Evolutionary conservation across 1,140 invertebrate genomes (phyloP), one percentile per base, ranked within the genome.

Genomic region (Phortica variegata): DNA sequence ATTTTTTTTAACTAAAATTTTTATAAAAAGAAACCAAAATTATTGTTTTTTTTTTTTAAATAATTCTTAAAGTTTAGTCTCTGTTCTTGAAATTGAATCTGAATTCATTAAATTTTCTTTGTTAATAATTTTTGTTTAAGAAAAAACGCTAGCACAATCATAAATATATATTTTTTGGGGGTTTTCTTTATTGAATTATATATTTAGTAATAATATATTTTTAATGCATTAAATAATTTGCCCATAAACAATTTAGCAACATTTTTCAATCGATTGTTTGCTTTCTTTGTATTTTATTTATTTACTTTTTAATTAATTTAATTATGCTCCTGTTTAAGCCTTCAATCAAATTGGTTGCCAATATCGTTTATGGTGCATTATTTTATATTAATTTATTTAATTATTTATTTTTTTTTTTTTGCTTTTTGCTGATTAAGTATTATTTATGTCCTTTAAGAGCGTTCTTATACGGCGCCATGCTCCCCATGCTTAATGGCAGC

Each of bases 171-270:
- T 42, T 26, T 19, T 37, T 36, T 42, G n/a, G 32, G 19, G n/a
- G n/a, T 37, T 33, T 34, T 21, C 3, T 39, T 49, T 44, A 48
- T 33, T 39, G 34, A 19, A 29, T 5, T 29, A 29, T 47, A 47
- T 60, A 54, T 54, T 58, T 43, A 45, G 52, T 53, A 51, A 55
- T 58, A 52, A 52, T 60, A 54, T 50, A 36, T 43, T 47, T 48
- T 53, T 49, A 59, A 66, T 68, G 58, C 55, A 62, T 66, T 61
- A 66, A 69, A 73, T 73, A 70, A 73, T 73, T 57, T 69, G 73
- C 73, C 65, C 69, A 73, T 73, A 70, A 73, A 68, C 65, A 68
- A 68, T 69, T 68, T 68, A 68, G 63, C 63, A 68, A 68, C 63
- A n/a, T 56, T 33, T 47, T 40, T 43, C 21, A 20, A 26, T 31